Base-by-base conservation (phyloP, 2,888 invertebrate species). In the Phalangium opilio region DNA sequence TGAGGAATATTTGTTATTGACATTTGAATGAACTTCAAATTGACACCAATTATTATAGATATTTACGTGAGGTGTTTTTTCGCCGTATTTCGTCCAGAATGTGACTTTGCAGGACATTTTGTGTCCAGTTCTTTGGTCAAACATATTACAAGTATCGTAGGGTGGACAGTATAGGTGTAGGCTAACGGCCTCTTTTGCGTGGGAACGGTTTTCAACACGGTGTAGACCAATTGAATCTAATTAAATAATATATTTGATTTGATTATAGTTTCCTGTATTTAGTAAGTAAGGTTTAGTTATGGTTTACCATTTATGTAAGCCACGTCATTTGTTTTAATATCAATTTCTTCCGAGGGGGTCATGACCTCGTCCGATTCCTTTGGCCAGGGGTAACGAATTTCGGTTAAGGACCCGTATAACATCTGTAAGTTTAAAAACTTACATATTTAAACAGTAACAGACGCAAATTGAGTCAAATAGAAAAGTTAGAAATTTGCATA, bases 161-260 rank as follows among this genome's bases (percentile, higher is more conserved):
- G 93, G 93, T 0, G 93, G 98, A 57, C 84, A 84, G 68, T 98
- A 98, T 2, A 98, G 74, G 64, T 98, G 98, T 20, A 98, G 71
- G 5, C 89, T 90, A 1, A 95, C 83, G 0, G 93, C 83, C 0
- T 80, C 75, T 61, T 93, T 84, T 0, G 81, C 77, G 62, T 90
- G 81, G 10, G 86, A 90, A 0, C 83, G 76, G 65, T 98, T 98
- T 70, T 93, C 93, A 57, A 98, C 86, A 1, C 95, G 78, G 65
- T 98, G 96, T 12, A 98, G 74, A 0, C 96, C 98, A 56, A 95
- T 69, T 1, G 83, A 80, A 68, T 98, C 95, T 95, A 69, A 3
- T 64, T 64, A 39, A 39, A 10, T 11, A 20, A 20, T 4, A n/a
- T 8, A n/a, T 10, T 21, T 44, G 15, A 33, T 11, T 40, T 7